phyloP scores from a whole-genome alignment of 2,797 vertebrate species.

The Oceanodroma leucorhoa region DNA sequence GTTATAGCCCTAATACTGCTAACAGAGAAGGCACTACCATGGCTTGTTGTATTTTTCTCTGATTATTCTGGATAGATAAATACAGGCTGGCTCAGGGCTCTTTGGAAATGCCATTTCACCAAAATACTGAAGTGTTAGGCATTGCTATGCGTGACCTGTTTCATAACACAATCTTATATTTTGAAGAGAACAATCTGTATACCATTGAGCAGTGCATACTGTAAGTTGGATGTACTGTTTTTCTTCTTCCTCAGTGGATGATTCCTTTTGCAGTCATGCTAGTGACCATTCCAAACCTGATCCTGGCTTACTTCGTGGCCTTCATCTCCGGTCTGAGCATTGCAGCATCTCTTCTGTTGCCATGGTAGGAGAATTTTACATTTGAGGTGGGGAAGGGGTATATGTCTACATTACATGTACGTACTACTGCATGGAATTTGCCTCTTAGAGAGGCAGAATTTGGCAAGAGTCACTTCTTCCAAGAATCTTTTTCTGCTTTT shows the following conservation, averaged over 20 bases:
- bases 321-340: slow-evolving; percentile 91
- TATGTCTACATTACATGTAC: neutral
- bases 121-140: neutral
- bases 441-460: neutral
- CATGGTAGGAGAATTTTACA: slow-evolving; percentile 83
- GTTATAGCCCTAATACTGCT: neutral
- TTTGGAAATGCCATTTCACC: neutral
- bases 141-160: neutral
- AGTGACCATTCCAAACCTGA: slow-evolving; percentile 87
- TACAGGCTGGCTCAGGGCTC: neutral
- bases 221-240: neutral
- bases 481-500: neutral
- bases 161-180: neutral
- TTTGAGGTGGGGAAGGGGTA: neutral
- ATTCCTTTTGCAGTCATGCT: slow-evolving; percentile 91
- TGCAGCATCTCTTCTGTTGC: slow-evolving; percentile 90
- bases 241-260: slow-evolving; percentile 84
- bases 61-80: neutral
- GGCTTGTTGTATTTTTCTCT: neutral
- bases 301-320: slow-evolving; percentile 89
- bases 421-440: neutral
- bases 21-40: neutral
- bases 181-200: neutral
- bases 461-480: neutral
- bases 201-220: neutral